Percentiles rank a stretch among this genome's conserved stretches.
phyloP scores from a whole-genome alignment of 2,113 vertebrate species.

The Dasypus novemcinctus region DNA sequence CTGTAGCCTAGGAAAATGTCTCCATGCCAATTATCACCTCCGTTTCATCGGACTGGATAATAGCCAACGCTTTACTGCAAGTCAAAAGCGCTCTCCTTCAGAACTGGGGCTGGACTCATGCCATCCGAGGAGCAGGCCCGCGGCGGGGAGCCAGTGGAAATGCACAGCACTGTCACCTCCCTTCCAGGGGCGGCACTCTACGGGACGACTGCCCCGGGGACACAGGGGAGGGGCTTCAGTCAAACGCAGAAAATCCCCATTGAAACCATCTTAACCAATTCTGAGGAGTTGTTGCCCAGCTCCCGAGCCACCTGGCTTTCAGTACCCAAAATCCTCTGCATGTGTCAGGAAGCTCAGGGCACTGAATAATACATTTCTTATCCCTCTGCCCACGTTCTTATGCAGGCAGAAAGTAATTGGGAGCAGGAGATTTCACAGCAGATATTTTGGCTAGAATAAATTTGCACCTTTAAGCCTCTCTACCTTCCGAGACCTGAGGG shows the following conservation, averaged over 20 bases:
- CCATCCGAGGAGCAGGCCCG: neutral
- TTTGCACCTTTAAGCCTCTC: neutral
- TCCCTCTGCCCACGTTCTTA: neutral
- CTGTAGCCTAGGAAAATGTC: neutral
- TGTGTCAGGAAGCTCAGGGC: no score
- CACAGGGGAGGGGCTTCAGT: neutral
- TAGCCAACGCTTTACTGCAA: neutral
- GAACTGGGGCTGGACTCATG: rapidly evolving
- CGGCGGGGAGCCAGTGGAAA: no score
- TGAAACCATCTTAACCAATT: neutral
- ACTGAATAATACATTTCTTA: neutral
- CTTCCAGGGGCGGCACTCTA: neutral
- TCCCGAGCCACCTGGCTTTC: neutral
- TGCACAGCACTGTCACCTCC: no score
- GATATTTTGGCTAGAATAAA: neutral
- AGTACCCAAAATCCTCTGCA: neutral
- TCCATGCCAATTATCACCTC: neutral
- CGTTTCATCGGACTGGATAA: neutral
- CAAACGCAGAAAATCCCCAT: neutral
- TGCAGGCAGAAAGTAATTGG: neutral
- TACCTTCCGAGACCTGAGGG: rapidly evolving
- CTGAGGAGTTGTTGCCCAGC: rapidly evolving
- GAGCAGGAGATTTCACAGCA: neutral
- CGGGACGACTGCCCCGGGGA: neutral
- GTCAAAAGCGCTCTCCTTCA: neutral